Base-by-base conservation (phyloP, 2,113 vertebrate species). In the Erythrocebus patas region DNA sequence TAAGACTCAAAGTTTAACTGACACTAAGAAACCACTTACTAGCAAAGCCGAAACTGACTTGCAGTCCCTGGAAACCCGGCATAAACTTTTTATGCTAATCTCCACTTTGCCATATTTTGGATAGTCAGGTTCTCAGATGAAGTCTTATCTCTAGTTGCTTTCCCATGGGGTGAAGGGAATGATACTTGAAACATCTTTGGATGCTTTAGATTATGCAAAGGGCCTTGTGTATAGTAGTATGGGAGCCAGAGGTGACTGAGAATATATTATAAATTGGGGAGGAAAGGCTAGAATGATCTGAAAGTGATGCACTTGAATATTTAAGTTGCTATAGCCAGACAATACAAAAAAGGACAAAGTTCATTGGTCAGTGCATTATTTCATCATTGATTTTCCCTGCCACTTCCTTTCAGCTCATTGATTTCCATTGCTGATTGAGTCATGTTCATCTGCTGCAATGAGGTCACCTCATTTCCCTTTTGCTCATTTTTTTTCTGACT, bases 401-500 rank as follows among this genome's bases (percentile, higher is more conserved):
- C 68, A 92, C 52, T 61, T 96, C 40, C 92, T 93, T 97, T 96
- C 93, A 93, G 87, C 48, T 96, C 95, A 97, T 96, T 96, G 98
- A 97, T 97, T 97, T 97, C 92, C 66, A 88, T 85, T 91, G 72
- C 76, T 97, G 96, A 97, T 93, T 96, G 96, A 96, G 92, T 82
- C 80, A 40, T 79, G 59, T 70, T 93, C 89, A 78, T 97, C 80
- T 92, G 57, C 59, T 35, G 32, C 55, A 83, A 43, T 50, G 92
- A 95, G 95, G 87, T 96, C 96, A 96, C 95, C 96, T 91, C 52
- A 91, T 95, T 97, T 97, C 87, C 93, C 59, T 94, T 97, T 89
- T 61, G 66, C 76, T 97, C 84, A 81, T 89, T 95, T 92, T 92
- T 90, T 93, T 72, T n/a, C 72, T 97, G 95, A 80, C 75, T 92